Base-by-base conservation (phyloP, 2,797 vertebrate genomes). In the Rhynchonycteris naso region DNA sequence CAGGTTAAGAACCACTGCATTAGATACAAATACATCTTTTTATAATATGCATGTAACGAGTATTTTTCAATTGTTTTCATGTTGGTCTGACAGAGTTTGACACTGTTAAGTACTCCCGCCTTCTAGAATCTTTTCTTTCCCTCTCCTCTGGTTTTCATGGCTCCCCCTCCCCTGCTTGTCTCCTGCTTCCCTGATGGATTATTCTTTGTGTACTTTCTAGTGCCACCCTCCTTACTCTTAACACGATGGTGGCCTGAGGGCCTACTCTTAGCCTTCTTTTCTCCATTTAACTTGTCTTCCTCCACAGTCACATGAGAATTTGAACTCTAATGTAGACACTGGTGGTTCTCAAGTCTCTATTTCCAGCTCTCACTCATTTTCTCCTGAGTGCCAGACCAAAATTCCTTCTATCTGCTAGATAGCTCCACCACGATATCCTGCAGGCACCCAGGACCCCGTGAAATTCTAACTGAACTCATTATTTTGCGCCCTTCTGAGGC, bases 81-180 rank as follows among this genome's bases (percentile, higher is more conserved):
- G 33, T 78, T 82, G 61, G 47, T 83, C 59, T 26, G 1, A 54
- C 75, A 68, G 61, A 56, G 15, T 66, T 63, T 28, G 90, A 94
- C 26, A 65, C 35, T 75, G 65, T 61, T n/a, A 61, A 63, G 71
- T 50, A 35, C 22, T 68, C 28, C 35, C 1, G 88, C 18, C 56
- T 68, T 38, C 81, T 75, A 43, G 72, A 88, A 75, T 59, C 28
- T 30, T 11, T 2, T 52, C 12, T 78, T 87, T 28, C 12, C 22
- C 19, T 74, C 68, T 93, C 21, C 74, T 91, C 79, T 80, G 76
- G 90, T 94, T 95, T 90, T 86, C 78, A 79, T 65, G 91, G 78
- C 47, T 93, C 61, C 33, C 19, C 58, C 21, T 88, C 65, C 85
- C 30, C 72, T 89, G 58, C 50, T 65, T 85, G 79, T 56, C 68